Evolutionary conservation across 2,113 vertebrate species (phyloP).

Genomic region (Vulpes ferrilata): DNA sequence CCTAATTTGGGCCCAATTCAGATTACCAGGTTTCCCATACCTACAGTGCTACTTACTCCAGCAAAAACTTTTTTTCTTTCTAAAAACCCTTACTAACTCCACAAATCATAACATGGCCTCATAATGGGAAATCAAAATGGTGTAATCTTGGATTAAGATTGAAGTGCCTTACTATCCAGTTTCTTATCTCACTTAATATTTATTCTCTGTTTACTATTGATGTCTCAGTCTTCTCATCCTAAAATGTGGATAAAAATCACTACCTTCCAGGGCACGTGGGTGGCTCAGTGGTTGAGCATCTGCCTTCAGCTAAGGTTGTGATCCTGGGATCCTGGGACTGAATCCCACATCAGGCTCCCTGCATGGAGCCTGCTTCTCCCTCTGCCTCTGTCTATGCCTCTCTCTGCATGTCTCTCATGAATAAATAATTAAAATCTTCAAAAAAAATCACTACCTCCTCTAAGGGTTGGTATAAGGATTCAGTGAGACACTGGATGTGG

Average conservation of each 20-base stretch:
- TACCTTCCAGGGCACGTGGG: background rate
- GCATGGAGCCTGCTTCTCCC: too few relatives aligned
- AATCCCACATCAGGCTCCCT: too few relatives aligned
- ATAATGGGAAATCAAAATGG: slow-evolving; percentile 1
- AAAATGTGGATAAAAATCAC: slow-evolving; percentile 24
- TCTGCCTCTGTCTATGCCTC: too few relatives aligned
- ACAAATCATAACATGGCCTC: slow-evolving; percentile 27
- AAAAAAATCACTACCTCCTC: background rate
- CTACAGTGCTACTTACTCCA: background rate
- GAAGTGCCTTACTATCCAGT: background rate
- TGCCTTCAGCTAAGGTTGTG: too few relatives aligned
- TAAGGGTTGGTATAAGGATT: background rate
- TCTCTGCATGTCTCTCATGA: too few relatives aligned
- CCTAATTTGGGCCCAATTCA: background rate
- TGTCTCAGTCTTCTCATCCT: background rate
- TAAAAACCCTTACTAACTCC: background rate
- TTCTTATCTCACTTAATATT: background rate
- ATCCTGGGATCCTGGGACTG: too few relatives aligned
- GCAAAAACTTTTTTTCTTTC: background rate
- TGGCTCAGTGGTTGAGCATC: too few relatives aligned
- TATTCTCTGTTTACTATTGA: background rate
- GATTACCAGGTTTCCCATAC: background rate
- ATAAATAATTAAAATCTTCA: too few relatives aligned
- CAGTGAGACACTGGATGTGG: background rate
- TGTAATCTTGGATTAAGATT: background rate